These are phyloP conservation scores for Pseudomyrmex pallidus DNA, from an alignment of 1,140 invertebrate genomes.

Conservation along the genomic window DNA sequence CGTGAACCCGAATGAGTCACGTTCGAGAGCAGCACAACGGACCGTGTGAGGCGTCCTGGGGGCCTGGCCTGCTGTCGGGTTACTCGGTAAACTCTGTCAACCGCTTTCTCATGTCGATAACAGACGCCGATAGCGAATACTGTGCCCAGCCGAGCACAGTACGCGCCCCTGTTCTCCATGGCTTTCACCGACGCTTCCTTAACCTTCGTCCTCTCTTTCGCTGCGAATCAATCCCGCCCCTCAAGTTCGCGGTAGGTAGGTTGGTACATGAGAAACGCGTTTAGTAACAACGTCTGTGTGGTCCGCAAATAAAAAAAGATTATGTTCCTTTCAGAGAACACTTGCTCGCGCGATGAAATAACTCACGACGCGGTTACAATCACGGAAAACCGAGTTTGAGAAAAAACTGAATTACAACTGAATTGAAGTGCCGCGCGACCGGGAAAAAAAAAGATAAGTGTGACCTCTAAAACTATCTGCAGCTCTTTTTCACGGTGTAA, in stretches of 20 bases:
- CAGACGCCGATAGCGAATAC: slow-evolving; percentile 63
- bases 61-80: slow-evolving; percentile 60
- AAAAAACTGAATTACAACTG: background rate
- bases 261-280: background rate
- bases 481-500: too few species aligned
- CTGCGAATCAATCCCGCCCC: slow-evolving; percentile 31
- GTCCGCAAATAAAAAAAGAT: slow-evolving; percentile 4
- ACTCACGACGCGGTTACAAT: slow-evolving; percentile 3
- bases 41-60: slow-evolving; percentile 49
- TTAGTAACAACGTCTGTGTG: background rate
- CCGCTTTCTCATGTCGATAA: slow-evolving; percentile 75
- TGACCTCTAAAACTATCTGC: background rate
- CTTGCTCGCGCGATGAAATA: background rate
- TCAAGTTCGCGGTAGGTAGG: background rate
- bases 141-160: slow-evolving; percentile 2
- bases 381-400: background rate
- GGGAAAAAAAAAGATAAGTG: background rate
- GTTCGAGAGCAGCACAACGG: slow-evolving; percentile 53
- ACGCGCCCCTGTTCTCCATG: slow-evolving; percentile 32
- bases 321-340: background rate
- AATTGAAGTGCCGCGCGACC: background rate
- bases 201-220: slow-evolving; percentile 21
- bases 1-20: slow-evolving; percentile 28
- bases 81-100: slow-evolving; percentile 75
- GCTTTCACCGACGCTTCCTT: slow-evolving; percentile 25